Base-by-base conservation (phyloP, 2,888 invertebrate species). In the Tiliacea citrago region DNA sequence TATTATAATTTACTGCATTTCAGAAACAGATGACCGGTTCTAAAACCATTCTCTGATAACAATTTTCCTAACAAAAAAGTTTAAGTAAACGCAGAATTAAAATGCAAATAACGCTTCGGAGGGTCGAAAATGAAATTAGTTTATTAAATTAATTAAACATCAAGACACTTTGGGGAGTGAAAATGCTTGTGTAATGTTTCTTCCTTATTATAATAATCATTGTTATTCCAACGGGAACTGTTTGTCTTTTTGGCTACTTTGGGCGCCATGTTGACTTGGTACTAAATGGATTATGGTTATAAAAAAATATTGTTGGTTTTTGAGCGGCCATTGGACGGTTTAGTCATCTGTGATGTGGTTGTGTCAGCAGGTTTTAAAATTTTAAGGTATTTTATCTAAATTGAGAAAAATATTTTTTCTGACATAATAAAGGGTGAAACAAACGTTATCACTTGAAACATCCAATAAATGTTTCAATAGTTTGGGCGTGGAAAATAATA, bases 141-240 rank as follows among this genome's bases (percentile, higher is more conserved):
- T 82, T 72, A 77, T 66, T 77, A 72, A 82, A 72, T 82, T 81
- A 77, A 81, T 82, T 77, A 82, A 82, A 68, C 51, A 82, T 82
- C 47, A 77, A 72, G 82, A 72, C 55, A 72, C 80, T 77, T 68
- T 7, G 35, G 82, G 78, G 82, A 82, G 16, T 65, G 62, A 68
- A 70, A 70, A 65, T 57, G 57, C 60, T 72, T 45, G 66, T 70
- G 60, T 82, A 53, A 72, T 60, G 51, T 66, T 82, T 82, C 66
- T 71, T 67, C 61, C 47, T 76, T 77, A 66, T 79, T 61, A 55
- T 51, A 63, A 65, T 82, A 68, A 77, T 80, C 51, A 82, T 80
- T 80, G 35, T 68, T 67, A 63, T 70, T 71, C 53, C 18, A 16
- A 35, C 0, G 67, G 58, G 29, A 53, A 60, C 39, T 77, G 77